phyloP scores from a whole-genome alignment of 2,113 vertebrate species.

The Etia nguti region DNA sequence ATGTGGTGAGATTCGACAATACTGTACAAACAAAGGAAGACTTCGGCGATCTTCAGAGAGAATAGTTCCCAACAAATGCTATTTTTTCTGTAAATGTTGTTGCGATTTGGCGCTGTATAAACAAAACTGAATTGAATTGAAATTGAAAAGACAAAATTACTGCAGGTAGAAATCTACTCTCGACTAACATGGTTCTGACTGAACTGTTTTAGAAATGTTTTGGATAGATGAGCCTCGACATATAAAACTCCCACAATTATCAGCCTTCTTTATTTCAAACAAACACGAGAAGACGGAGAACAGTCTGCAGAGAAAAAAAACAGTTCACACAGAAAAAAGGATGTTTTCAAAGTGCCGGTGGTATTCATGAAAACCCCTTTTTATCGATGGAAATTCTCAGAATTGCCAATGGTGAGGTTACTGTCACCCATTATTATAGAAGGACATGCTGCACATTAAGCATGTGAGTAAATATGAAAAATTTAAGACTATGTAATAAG shows the following conservation, averaged over 20 bases:
- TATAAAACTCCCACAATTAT: neutral
- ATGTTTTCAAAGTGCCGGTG: neutral
- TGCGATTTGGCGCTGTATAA: neutral
- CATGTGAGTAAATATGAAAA: neutral
- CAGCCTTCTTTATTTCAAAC: neutral
- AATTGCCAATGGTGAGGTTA: neutral
- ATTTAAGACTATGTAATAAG: neutral
- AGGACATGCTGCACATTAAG: neutral
- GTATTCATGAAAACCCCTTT: neutral
- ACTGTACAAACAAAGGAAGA: neutral
- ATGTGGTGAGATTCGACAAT: neutral
- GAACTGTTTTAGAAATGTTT: neutral
- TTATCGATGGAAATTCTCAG: neutral
- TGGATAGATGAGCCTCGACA: neutral
- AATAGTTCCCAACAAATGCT: neutral
- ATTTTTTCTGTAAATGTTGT: neutral
- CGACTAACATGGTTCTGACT: neutral
- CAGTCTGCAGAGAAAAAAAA: neutral
- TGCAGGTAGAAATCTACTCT: neutral
- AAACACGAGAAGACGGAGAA: neutral
- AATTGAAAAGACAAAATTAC: neutral
- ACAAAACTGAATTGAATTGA: neutral
- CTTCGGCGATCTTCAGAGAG: neutral
- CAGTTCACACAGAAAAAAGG: neutral
- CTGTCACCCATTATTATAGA: neutral